These are phyloP conservation scores for Lepas anatifera DNA, from an alignment of 2,888 invertebrate genomes.

Conservation along the genomic window DNA sequence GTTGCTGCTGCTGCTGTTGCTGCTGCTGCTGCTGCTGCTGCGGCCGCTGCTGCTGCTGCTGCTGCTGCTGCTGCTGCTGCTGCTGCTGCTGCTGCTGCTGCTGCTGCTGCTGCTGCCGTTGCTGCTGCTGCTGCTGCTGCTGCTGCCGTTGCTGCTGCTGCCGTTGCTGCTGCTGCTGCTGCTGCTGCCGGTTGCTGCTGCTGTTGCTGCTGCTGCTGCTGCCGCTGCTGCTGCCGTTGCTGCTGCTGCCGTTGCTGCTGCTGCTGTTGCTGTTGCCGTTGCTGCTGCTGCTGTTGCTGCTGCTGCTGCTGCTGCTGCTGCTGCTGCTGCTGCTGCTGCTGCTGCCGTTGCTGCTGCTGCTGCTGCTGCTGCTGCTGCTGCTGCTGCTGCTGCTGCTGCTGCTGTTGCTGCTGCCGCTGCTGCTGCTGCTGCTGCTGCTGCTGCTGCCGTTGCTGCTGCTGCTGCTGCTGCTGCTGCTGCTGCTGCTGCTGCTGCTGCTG, in stretches of 20 bases:
- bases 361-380: slow-evolving; percentile 26
- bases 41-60: slow-evolving; percentile 25
- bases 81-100: slow-evolving; percentile 23
- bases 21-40: slow-evolving; percentile 21
- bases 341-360: slow-evolving; percentile 34
- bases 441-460: slow-evolving; percentile 39
- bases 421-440: slow-evolving; percentile 24
- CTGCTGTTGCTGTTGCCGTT: no score
- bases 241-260: no score
- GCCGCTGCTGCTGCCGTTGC: slow-evolving; percentile 27
- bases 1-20: slow-evolving; percentile 17
- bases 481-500: slow-evolving; percentile 36
- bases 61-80: slow-evolving; percentile 23
- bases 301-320: no score
- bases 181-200: slow-evolving; percentile 29
- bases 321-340: slow-evolving; percentile 18
- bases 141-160: slow-evolving; percentile 15
- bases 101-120: slow-evolving; percentile 27
- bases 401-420: no score
- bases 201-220: slow-evolving; percentile 35
- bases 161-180: slow-evolving; percentile 15
- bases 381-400: no score
- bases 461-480: slow-evolving; percentile 27
- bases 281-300: no score
- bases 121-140: slow-evolving; percentile 21